Evolutionary conservation across 2,113 vertebrate species (phyloP).

Genomic region (Oenanthe oenanthe): DNA sequence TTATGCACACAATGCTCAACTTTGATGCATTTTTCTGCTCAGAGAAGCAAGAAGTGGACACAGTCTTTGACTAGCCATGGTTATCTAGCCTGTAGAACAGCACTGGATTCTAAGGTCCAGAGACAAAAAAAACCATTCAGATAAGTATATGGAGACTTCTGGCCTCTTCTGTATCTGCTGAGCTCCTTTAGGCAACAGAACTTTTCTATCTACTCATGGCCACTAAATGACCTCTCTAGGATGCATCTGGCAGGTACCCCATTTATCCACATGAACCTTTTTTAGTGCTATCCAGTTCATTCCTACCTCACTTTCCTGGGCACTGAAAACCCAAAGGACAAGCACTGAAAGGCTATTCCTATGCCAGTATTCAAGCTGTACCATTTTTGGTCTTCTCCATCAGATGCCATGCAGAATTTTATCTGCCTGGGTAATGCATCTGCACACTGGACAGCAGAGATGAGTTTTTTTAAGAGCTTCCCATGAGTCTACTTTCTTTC

Average conservation of each 20-base stretch:
- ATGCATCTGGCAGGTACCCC: neutral
- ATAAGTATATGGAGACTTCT: neutral
- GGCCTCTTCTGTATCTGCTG: neutral
- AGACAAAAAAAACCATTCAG: neutral
- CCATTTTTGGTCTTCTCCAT: neutral
- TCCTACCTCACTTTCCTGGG: neutral
- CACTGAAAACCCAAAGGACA: neutral
- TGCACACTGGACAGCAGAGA: neutral
- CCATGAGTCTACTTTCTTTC: neutral
- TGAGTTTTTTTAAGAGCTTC: neutral
- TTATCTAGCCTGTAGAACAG: neutral
- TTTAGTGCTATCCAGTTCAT: neutral
- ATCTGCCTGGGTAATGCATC: neutral
- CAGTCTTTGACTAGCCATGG: neutral
- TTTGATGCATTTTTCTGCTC: neutral
- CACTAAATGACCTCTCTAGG: neutral
- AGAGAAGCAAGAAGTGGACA: neutral
- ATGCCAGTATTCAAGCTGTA: neutral
- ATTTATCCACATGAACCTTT: neutral
- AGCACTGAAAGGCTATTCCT: neutral
- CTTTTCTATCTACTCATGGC: neutral
- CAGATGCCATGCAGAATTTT: neutral
- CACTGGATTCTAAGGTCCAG: neutral
- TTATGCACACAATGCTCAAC: neutral
- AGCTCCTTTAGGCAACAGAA: neutral